Evolutionary conservation across 2,797 vertebrate genomes (phyloP), one percentile per base, ranked within the genome.

Genomic region (Philypnodon macrostomus): DNA sequence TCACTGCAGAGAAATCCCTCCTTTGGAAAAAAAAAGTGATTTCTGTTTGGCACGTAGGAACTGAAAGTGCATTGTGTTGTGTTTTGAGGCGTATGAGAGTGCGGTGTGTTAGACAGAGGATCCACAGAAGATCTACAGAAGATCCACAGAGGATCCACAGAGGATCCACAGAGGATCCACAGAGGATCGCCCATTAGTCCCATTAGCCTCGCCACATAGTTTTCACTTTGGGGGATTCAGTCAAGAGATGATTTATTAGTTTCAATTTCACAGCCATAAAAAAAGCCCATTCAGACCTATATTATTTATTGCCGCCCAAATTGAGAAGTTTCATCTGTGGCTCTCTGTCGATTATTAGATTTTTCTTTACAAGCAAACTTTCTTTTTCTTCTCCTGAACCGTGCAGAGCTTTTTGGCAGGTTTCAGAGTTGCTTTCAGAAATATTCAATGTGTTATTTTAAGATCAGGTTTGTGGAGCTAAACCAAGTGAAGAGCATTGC

Each of bases 1-100:
- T 52, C 19, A n/a, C 31, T 24, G 46, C 12, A 65, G 62, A 66
- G 51, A 71, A 63, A 70, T 53, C 56, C 69, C 73, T 73, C 66
- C 69, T 67, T 75, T 74, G 82, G 80, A 87, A 82, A 82, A 86
- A 82, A 82, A 86, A 81, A 81, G 65, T 2, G 15, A 47, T 54
- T 62, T 71, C 69, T 60, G 51, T 8, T 53, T 55, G 30, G 42
- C 51, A 50, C 38, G 5, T 57, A 71, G 70, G 72, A 79, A 81
- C 77, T 81, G 80, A 81, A 81, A 67, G 23, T 52, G 67, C 62
- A 68, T 73, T 67, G 75, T 81, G 74, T 81, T 68, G 72, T 65
- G 63, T 77, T 80, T 75, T 36, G 64, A 63, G 60, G 65, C 40
- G 9, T 62, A 63, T 75, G 84, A 70, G 76, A 66, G 80, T 77